Percentiles rank a stretch among this genome's conserved stretches.
These are phyloP conservation scores for Corydoras maculifer DNA, from an alignment of 2,113 vertebrate genomes.

Conservation along the genomic window DNA sequence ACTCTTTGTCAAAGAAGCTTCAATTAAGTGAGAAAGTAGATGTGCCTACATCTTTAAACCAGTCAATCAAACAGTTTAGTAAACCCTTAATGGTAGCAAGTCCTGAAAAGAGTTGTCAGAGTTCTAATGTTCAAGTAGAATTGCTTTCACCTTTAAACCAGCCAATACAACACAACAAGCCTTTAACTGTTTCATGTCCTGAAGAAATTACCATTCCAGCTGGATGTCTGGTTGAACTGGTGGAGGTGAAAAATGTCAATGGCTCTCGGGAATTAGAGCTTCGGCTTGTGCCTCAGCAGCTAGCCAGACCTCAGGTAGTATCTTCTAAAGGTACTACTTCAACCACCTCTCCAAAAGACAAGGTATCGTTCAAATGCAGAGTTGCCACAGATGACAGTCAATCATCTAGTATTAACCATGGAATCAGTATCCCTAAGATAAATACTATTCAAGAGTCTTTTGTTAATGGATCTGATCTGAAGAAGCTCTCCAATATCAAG, in stretches of 20 bases:
- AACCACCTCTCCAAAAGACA: slow-evolving; percentile 28
- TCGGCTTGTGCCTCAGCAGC: slow-evolving; percentile 74
- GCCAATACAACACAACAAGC: slow-evolving; percentile 74
- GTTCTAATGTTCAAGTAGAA: slow-evolving; percentile 64
- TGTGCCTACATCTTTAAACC: slow-evolving; percentile 66
- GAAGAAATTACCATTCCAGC: slow-evolving; percentile 80
- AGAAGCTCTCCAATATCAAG: background rate
- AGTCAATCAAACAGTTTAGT: slow-evolving; percentile 69
- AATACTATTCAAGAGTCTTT: slow-evolving; percentile 9
- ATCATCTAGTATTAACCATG: slow-evolving; percentile 16
- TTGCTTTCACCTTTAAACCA: slow-evolving; percentile 71
- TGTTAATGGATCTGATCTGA: background rate
- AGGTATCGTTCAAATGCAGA: slow-evolving; percentile 42
- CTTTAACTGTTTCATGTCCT: slow-evolving; percentile 82
- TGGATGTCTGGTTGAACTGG: slow-evolving; percentile 84
- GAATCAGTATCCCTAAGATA: slow-evolving; percentile 21
- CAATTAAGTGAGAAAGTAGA: slow-evolving; percentile 54
- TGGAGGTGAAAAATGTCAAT: slow-evolving; percentile 88
- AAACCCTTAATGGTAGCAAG: slow-evolving; percentile 78
- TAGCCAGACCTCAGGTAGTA: slow-evolving; percentile 46
- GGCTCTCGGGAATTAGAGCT: slow-evolving; percentile 83
- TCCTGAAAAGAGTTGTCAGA: background rate
- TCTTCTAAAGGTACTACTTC: slow-evolving; percentile 35
- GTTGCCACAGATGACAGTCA: slow-evolving; percentile 37
- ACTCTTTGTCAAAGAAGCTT: slow-evolving; percentile 11